phyloP scores from a whole-genome alignment of 2,113 vertebrate genomes.

The Naja naja region DNA sequence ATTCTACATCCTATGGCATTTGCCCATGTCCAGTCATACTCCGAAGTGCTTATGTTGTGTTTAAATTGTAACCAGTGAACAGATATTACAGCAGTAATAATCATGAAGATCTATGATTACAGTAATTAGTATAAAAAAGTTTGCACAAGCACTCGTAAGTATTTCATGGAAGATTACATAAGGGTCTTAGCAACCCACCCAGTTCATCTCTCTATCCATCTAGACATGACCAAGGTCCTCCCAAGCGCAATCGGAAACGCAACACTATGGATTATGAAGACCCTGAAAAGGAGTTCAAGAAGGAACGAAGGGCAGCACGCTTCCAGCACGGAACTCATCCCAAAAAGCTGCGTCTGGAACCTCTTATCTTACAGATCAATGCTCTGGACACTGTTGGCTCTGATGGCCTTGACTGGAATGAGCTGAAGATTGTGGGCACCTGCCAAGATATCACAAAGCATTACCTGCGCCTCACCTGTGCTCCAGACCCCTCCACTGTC shows the following conservation, averaged over 20 bases:
- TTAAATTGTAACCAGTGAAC: neutral
- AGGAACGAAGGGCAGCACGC: constrained; percentile 84
- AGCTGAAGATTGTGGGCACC: constrained; percentile 87
- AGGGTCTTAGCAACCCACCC: neutral
- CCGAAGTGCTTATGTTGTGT: neutral
- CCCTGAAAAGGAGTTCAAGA: constrained; percentile 86
- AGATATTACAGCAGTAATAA: neutral
- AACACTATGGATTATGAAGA: constrained; percentile 84
- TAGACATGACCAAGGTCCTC: constrained; percentile 67
- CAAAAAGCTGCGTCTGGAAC: constrained; percentile 81
- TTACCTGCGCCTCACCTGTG: constrained; percentile 89
- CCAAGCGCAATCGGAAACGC: constrained; percentile 73
- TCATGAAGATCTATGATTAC: neutral
- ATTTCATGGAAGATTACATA: neutral
- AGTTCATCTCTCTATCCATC: neutral
- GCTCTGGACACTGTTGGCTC: constrained; percentile 69
- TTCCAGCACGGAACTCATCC: constrained; percentile 77
- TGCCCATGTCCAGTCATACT: neutral
- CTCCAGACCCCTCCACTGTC: constrained; percentile 85
- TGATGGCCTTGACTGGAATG: constrained; percentile 87
- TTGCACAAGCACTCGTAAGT: neutral
- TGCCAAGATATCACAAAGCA: constrained; percentile 87
- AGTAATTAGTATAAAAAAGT: neutral
- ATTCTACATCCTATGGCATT: neutral
- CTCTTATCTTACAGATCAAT: constrained; percentile 84